phyloP scores from a whole-genome alignment of 2,113 vertebrate species.

The Hydrolagus affinis region DNA sequence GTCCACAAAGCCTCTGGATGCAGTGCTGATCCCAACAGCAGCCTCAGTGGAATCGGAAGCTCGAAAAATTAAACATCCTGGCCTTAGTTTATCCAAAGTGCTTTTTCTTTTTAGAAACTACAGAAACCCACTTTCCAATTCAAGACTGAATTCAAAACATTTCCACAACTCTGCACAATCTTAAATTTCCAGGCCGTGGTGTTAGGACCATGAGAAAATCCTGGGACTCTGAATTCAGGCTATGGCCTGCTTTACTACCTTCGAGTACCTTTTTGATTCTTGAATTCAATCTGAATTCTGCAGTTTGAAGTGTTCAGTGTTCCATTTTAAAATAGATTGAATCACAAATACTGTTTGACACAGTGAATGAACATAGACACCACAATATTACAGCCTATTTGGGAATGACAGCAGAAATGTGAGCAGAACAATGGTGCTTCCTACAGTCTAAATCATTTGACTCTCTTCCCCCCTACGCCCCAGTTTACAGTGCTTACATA shows the following conservation, averaged over 20 bases:
- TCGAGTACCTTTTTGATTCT: conserved; percentile 9
- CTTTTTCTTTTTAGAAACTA: no score
- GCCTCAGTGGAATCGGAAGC: no score
- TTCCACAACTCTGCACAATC: no score
- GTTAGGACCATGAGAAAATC: no score
- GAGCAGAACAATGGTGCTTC: conserved; percentile 29
- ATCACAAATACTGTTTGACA: conserved; percentile 32
- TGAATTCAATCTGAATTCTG: conserved; percentile 21
- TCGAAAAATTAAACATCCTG: no score
- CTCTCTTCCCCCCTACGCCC: not conserved
- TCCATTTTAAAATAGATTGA: conserved; percentile 33
- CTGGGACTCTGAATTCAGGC: no score
- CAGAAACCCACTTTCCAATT: no score
- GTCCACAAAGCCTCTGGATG: no score
- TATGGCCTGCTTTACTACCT: not conserved
- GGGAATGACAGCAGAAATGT: conserved; percentile 31
- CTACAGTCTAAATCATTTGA: conserved; percentile 30
- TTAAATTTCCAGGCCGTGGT: no score
- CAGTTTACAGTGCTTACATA: conserved; percentile 18
- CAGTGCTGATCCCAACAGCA: no score
- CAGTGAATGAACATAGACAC: conserved; percentile 31
- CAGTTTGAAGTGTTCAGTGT: conserved; percentile 32
- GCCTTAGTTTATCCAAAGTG: no score
- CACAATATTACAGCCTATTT: conserved; percentile 30
- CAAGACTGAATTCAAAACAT: no score